Percentiles rank a stretch among this genome's conserved stretches.
Conservation (phyloP, 2,113 vertebrate species). For the Chitala chitala region DNA sequence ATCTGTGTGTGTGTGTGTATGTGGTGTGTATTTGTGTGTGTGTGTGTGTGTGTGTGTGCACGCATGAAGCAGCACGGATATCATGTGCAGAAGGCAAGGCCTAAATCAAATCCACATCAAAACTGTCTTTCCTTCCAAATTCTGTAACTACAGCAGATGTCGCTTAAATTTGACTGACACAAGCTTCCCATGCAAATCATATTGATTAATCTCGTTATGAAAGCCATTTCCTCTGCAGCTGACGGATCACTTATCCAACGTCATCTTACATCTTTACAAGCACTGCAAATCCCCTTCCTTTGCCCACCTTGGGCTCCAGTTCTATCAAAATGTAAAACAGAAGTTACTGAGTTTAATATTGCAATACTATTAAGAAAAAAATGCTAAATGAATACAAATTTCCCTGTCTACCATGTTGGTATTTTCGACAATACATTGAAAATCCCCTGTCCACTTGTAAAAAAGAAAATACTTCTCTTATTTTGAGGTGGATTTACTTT, state of each 20-base stretch:
- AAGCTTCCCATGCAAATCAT: slow-evolving; percentile 56
- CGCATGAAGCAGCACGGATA: slow-evolving; percentile 65
- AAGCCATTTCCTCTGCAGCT: slow-evolving; percentile 43
- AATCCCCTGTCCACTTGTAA: slow-evolving; percentile 11
- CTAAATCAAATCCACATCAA: slow-evolving; percentile 74
- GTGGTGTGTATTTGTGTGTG: slow-evolving; percentile 35
- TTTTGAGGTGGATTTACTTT: background rate
- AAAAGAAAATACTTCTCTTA: slow-evolving; percentile 1
- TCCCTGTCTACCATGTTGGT: background rate
- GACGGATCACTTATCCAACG: slow-evolving; percentile 52
- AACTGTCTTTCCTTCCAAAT: slow-evolving; percentile 59
- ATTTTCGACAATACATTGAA: slow-evolving; percentile 5
- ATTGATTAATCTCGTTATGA: slow-evolving; percentile 52
- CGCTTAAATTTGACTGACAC: slow-evolving; percentile 59
- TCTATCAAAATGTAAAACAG: slow-evolving; percentile 7
- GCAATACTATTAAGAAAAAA: slow-evolving; percentile 17
- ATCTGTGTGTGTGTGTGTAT: background rate
- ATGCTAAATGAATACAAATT: slow-evolving; percentile 33
- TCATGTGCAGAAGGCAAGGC: slow-evolving; percentile 65
- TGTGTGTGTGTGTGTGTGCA: slow-evolving; percentile 48
- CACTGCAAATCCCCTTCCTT: slow-evolving; percentile 17
- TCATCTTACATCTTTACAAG: slow-evolving; percentile 48
- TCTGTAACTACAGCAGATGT: slow-evolving; percentile 65
- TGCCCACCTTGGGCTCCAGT: slow-evolving; percentile 13
- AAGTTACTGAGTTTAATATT: slow-evolving; percentile 22